Evolutionary conservation across 2,113 vertebrate genomes (phyloP), one percentile per base, ranked within the genome.

Genomic region (Hylia prasina): DNA sequence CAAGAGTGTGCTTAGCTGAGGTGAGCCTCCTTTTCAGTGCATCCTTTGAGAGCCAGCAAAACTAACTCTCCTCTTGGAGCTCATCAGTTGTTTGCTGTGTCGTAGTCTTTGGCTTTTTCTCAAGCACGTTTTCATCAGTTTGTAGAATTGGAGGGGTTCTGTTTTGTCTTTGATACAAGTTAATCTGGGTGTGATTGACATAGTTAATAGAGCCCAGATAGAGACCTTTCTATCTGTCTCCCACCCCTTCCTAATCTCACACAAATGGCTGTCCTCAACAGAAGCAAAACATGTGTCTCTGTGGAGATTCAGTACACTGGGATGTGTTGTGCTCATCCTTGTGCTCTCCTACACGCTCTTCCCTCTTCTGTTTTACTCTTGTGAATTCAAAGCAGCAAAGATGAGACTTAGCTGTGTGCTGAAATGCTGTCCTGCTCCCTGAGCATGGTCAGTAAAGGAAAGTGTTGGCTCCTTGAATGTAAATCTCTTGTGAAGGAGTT

Each of bases 1-100:
- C 98, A 33, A 98, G 98, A 39, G 99, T 99, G 76, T 99, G 98
- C 96, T 87, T 99, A 50, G 97, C 98, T 48, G 99, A 99, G 99
- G 99, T 99, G 65, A 95, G 90, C 23, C 19, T 81, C 64, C 63
- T 57, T 1, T 51, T 33, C 21, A 53, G 9, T 16, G 24, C 56
- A 51, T 73, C 16, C 30, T 72, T 70, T 69, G 35, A 33, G n/a
- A 79, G 6, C 33, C 50, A 65, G 45, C 57, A 65, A 48, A 69
- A 30, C 57, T 53, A 37, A 20, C 20, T 17, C 33, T 69, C 33
- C 73, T 64, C 0, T 50, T 60, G 25, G 37, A 87, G 50, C 48
- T 75, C 30, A 21, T 63, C 28, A 15, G 13, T 25, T n/a, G 10
- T 76, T 93, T 76, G 24, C 51, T 92, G 50, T 90, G 68, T n/a